Evolutionary conservation across 2,113 vertebrate genomes (phyloP), one percentile per base, ranked within the genome.

Genomic region (Choloepus hoffmanni): DNA sequence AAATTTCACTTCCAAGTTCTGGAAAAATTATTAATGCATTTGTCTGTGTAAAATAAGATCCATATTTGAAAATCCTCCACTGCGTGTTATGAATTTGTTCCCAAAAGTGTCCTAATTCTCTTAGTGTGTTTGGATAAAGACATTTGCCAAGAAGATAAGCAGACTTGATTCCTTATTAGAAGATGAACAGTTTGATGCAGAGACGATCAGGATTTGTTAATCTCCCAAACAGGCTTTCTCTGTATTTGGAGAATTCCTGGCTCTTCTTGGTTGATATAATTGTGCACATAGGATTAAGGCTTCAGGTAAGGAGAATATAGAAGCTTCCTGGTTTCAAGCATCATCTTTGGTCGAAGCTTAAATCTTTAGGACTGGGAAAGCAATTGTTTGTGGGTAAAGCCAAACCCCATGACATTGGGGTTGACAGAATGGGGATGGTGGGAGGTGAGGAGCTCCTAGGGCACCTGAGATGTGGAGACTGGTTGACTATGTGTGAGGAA

Each of bases 1-100:
- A 90, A 62, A 63, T 94, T 96, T 96, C 92, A 67, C 7, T 89
- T 96, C 19, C 28, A 63, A 88, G 7, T 89, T 40, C 48, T 95
- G 65, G 48, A 26, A 89, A 60, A 89, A 89, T 55, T 78, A 63
- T 62, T 90, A 85, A 67, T 62, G 13, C 60, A 55, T 48, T 28
- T 67, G 11, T 62, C 28, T 62, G 21, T 77, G 21, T 84, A 86
- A 76, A 89, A 86, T 53, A 16, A 62, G 11, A 92, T 85, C 85
- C 21, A 30, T 90, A 87, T 67, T 94, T 92, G 58, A 81, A 94
- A 87, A 84, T 62, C 55, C 24, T 62, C 26, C 45, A 79, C 23
- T 91, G 28, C 60, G 91, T 89, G 40, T 3, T 84, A 55, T 53
- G 14, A 76, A 45, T 90, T 92, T 83, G 7, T 89, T 95, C 53